A percentile compares a stretch with the other conserved stretches of the same genome.
Evolutionary conservation across 1,140 invertebrate genomes (phyloP).

Genomic region (Trichonephila inaurata): DNA sequence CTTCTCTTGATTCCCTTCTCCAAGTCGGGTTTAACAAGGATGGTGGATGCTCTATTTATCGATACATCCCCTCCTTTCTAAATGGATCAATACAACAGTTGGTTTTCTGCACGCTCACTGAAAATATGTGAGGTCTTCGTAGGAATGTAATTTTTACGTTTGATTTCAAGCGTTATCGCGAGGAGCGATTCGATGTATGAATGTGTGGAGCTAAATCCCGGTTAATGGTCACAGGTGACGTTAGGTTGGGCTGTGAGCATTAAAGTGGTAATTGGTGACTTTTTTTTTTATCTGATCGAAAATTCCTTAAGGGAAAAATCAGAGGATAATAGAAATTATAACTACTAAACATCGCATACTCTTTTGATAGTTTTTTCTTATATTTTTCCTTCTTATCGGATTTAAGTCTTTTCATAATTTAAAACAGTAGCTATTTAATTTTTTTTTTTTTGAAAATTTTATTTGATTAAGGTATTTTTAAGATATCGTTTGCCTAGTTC

Average conservation of each 20-base stretch:
- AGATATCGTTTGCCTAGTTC: too few species aligned
- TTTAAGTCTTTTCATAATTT: too few species aligned
- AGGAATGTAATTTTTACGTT: not conserved
- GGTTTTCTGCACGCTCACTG: constrained; percentile 22
- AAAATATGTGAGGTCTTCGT: constrained; percentile 39
- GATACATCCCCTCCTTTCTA: constrained; percentile 8
- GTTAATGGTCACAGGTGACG: constrained; percentile 21
- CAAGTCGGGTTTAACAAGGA: constrained; percentile 67
- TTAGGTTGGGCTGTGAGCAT: not conserved
- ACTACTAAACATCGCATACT: too few species aligned
- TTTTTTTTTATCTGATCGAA: not conserved
- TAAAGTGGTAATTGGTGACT: not conserved
- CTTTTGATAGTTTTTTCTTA: too few species aligned
- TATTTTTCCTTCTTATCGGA: too few species aligned
- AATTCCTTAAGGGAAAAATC: not conserved
- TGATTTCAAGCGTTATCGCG: constrained; percentile 22
- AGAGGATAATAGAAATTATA: too few species aligned
- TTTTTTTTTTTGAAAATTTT: too few species aligned
- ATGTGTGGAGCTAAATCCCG: not conserved
- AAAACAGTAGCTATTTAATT: too few species aligned
- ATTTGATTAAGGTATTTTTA: too few species aligned
- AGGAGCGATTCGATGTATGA: not conserved
- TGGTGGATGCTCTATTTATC: constrained; percentile 69
- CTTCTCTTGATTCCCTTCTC: constrained; percentile 1
- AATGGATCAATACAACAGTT: constrained; percentile 71